phyloP scores from a whole-genome alignment of 1,140 invertebrate genomes.

The Anoplophora glabripennis region DNA sequence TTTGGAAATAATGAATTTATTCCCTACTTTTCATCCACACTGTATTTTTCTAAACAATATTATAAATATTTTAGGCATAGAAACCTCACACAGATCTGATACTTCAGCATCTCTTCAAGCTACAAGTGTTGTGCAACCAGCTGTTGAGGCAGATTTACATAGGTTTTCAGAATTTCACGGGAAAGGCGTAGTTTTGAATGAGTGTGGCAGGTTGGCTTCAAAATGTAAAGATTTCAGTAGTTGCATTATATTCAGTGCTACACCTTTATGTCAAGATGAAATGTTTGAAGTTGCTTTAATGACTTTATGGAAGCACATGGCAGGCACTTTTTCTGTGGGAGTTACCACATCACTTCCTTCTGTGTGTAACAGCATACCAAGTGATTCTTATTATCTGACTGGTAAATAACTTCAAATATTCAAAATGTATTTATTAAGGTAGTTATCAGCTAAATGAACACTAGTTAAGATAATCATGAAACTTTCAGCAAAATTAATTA shows the following conservation, averaged over 20 bases:
- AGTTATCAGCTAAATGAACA: too few relatives aligned
- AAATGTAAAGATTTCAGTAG: constrained; percentile 64
- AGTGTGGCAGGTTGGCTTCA: constrained; percentile 64
- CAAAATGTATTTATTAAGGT: too few relatives aligned
- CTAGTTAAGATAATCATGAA: too few relatives aligned
- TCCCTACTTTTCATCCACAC: background rate
- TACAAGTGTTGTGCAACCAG: constrained; percentile 37
- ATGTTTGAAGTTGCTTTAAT: constrained; percentile 70
- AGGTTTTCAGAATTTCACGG: constrained; percentile 68
- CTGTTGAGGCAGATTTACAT: constrained; percentile 41
- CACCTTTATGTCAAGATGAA: constrained; percentile 69
- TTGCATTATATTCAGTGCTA: constrained; percentile 71
- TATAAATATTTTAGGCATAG: constrained; percentile 2
- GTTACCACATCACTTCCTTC: constrained; percentile 65
- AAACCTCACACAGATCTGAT: constrained; percentile 34
- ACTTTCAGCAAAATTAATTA: too few relatives aligned
- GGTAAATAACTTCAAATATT: constrained; percentile 52
- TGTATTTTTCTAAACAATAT: background rate
- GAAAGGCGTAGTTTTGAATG: constrained; percentile 67
- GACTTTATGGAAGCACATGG: constrained; percentile 62
- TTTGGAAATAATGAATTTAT: background rate
- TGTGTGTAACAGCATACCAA: constrained; percentile 55
- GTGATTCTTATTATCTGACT: constrained; percentile 64
- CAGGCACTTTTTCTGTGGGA: constrained; percentile 74
- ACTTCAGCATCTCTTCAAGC: constrained; percentile 44